Conservation (phyloP, 2,797 vertebrate species). For the Oreonectes daqikongensis region DNA sequence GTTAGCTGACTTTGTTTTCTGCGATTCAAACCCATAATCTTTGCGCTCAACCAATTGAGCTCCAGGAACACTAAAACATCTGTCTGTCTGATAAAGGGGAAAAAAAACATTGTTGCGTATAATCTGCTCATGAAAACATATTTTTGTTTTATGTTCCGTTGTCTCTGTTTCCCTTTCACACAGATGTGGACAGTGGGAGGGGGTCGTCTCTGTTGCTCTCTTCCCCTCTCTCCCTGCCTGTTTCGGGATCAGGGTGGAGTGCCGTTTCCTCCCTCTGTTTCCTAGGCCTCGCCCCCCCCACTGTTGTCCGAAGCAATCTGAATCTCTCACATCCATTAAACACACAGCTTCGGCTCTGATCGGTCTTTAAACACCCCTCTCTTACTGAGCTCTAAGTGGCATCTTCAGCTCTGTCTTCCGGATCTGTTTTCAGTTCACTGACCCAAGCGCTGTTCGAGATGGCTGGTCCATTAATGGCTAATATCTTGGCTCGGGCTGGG, state of each 20-base stretch:
- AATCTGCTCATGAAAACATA: neutral
- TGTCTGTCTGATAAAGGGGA: neutral
- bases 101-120: neutral
- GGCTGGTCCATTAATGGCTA: constrained; percentile 48
- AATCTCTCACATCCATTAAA: constrained; percentile 38
- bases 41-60: too few species aligned
- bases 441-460: constrained; percentile 20
- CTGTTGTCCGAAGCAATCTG: constrained; percentile 33
- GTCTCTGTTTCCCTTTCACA: constrained; percentile 30
- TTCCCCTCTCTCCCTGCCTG: constrained; percentile 37
- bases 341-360: constrained; percentile 34
- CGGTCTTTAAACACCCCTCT: constrained; percentile 35
- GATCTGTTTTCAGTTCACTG: constrained; percentile 36
- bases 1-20: too few species aligned
- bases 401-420: constrained; percentile 37
- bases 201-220: constrained; percentile 69
- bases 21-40: neutral
- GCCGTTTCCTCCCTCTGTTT: constrained; percentile 78
- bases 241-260: constrained; percentile 77
- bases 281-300: constrained; percentile 61
- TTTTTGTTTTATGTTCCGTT: constrained; percentile 6
- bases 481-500: constrained; percentile 33
- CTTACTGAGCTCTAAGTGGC: constrained; percentile 19
- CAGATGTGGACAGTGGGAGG: constrained; percentile 61
- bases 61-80: too few species aligned